Evolutionary conservation across 2,113 vertebrate genomes (phyloP).

Genomic region (Ophiodon elongatus): DNA sequence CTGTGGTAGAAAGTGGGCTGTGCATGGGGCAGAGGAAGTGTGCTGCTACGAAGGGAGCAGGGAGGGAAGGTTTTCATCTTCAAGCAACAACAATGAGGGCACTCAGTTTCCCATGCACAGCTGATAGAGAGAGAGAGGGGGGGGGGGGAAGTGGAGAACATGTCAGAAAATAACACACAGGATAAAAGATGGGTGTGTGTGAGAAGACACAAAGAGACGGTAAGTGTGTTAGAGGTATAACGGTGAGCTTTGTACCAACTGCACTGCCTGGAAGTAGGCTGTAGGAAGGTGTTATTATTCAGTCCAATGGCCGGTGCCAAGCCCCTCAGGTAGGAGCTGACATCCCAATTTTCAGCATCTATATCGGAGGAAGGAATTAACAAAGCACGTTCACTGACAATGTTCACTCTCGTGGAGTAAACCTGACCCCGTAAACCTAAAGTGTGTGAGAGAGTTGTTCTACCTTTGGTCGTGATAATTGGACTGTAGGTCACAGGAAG

Average conservation of each 20-base stretch:
- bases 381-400: not conserved
- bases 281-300: not conserved
- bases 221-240: not conserved
- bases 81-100: not conserved
- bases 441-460: not conserved
- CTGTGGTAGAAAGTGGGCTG: not conserved
- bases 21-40: not conserved
- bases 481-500: not conserved
- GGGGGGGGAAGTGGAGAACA: not conserved
- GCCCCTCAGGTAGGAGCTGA: fast-evolving
- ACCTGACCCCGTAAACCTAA: not conserved
- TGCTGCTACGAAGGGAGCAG: not conserved
- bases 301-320: not conserved
- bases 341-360: constrained; percentile 18
- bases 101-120: not conserved
- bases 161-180: not conserved
- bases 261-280: not conserved
- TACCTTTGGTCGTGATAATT: constrained; percentile 15
- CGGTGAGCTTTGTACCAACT: not conserved
- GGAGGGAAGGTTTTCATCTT: constrained; percentile 3
- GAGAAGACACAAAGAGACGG: not conserved
- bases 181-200: not conserved
- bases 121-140: constrained; percentile 26
- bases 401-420: not conserved
- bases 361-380: not conserved